Percentiles rank a stretch among this genome's conserved stretches.
These are phyloP conservation scores for Nemoura dubitans DNA, from an alignment of 2,888 invertebrate genomes.

Conservation along the genomic window DNA sequence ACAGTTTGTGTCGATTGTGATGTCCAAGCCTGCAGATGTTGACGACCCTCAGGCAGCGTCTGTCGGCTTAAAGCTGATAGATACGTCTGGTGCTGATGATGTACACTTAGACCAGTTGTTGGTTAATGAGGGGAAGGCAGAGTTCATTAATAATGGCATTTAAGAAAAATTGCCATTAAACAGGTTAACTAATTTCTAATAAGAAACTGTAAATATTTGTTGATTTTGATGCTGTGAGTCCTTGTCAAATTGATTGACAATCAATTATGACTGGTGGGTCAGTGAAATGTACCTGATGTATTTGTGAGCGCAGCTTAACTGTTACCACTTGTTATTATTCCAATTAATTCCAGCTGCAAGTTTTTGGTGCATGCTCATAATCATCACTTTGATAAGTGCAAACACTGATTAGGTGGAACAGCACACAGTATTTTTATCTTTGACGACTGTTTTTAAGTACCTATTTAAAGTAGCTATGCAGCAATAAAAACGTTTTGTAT, in stretches of 20 bases:
- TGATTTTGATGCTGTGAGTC: not conserved
- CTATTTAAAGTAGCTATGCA: too few species aligned
- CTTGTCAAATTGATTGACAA: not conserved
- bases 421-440: too few species aligned
- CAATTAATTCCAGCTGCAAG: too few species aligned
- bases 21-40: slow-evolving; percentile 69
- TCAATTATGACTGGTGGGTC: too few species aligned
- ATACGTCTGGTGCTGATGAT: slow-evolving; percentile 74
- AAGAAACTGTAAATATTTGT: not conserved
- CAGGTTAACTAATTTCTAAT: not conserved
- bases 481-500: too few species aligned
- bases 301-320: too few species aligned
- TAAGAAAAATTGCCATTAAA: not conserved
- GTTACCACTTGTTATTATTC: too few species aligned
- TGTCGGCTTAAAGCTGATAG: slow-evolving; percentile 74
- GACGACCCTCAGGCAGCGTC: slow-evolving; percentile 69
- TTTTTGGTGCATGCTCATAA: too few species aligned
- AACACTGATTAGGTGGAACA: too few species aligned
- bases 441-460: too few species aligned
- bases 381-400: too few species aligned
- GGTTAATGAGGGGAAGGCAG: slow-evolving; percentile 70
- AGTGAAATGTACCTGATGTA: too few species aligned
- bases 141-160: slow-evolving; percentile 38
- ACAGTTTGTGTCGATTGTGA: slow-evolving; percentile 74
- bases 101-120: slow-evolving; percentile 73